Evolutionary conservation across 2,113 vertebrate genomes (phyloP), one percentile per base, ranked within the genome.

Genomic region (Serinus canaria): DNA sequence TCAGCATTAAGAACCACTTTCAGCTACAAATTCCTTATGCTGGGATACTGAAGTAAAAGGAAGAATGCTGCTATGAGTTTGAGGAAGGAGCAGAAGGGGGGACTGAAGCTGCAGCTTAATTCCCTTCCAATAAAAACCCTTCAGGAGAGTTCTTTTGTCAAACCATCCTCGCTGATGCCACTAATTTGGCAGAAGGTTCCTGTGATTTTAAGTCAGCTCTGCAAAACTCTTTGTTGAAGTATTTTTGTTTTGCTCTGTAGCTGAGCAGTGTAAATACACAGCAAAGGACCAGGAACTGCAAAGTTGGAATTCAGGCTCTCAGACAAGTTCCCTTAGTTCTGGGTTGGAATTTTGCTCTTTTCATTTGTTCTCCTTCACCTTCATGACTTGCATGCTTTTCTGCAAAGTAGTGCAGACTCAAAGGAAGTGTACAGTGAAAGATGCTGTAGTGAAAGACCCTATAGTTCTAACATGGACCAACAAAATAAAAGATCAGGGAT

Each of bases 391-490:
- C 7, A 39, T 7, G 21, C 4, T 79, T 68, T 89, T 53, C 79
- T 87, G 35, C n/a, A 87, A 68, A 55, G 30, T 13, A 68, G 3
- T 44, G 16, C 19, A 85, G 24, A 46, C 44, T 76, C 20, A 49
- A 20, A 87, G 31, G 53, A 84, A 55, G 13, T 67, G 13, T 53
- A 20, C 5, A 53, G 20, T 59, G 56, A 69, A 90, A 75, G 37
- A 17, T 5, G 1, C 5, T 56, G 5, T 13, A 74, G 24, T 43
- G 35, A 55, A 88, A 80, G 28, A n/a, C 10, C 4, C 13, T 52
- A 7, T 4, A 52, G 21, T 46, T 82, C 35, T 68, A 68, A 73
- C 10, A 23, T 4, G 6, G 8, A 56, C 21, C 2, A 0, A 2
- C 9, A 2, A 79, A 87, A 60, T 33, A 69, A 79, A 73, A 92